phyloP scores from a whole-genome alignment of 2,113 vertebrate genomes.

The Saguinus midas region DNA sequence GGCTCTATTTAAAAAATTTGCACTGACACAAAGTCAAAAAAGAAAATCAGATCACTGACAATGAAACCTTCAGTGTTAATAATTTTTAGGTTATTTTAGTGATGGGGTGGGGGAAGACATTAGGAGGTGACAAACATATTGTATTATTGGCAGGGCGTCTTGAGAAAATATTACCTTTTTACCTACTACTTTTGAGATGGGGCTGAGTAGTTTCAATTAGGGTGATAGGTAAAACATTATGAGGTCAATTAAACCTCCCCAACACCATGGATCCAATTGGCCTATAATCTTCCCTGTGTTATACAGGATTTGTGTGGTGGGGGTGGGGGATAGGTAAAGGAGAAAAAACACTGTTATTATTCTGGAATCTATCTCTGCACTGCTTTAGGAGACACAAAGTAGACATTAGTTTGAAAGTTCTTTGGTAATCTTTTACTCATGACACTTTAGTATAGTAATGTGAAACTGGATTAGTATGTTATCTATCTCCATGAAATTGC shows the following conservation, averaged over 20 bases:
- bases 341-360: neutral
- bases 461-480: neutral
- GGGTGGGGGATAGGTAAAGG: neutral
- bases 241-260: neutral
- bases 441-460: neutral
- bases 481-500: neutral
- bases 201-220: neutral
- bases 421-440: neutral
- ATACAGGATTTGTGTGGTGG: neutral
- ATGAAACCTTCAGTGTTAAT: neutral
- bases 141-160: neutral
- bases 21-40: neutral
- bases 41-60: neutral
- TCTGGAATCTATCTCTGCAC: neutral
- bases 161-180: neutral
- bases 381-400: neutral
- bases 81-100: neutral
- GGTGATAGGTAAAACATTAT: neutral
- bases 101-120: neutral
- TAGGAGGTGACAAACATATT: neutral
- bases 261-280: neutral
- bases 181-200: neutral
- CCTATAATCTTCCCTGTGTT: neutral
- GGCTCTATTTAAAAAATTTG: neutral
- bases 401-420: neutral